Evolutionary conservation across 1,140 invertebrate genomes (phyloP), one percentile per base, ranked within the genome.

Genomic region (Harlomillsia oculata): DNA sequence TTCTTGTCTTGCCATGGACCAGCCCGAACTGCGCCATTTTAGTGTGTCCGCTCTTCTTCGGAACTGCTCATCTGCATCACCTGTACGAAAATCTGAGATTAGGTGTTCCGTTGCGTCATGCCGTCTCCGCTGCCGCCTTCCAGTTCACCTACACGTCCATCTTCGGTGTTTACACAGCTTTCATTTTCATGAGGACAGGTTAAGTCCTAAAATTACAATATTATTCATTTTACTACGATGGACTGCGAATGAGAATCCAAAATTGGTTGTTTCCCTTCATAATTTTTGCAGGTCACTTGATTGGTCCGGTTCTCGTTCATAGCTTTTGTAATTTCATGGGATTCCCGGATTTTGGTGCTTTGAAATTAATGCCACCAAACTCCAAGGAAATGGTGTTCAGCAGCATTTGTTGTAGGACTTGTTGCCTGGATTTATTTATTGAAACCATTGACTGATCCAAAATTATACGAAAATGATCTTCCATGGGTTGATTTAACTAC

Each of bases 301-400:
- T 83, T 16, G 87, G 90, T 9, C 85, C 89, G n/a, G 81, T 95
- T 60, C 69, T 90, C 11, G 89, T 82, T 5, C 93, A 96, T 71
- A 84, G 88, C 2, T 94, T 96, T 71, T 97, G 92, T 71, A 96
- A 97, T 74, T 85, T 90, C 69, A 95, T 97, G 87, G 93, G 92
- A 23, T 85, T 96, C 66, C 92, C 92, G 0, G 87, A 94, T 69
- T 77, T 96, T 59, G 75, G 76, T 3, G 88, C 91, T 69, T 75
- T 95, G 3, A 69, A 78, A 37, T 77, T 79, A 20, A 84, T 84
- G 66, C 76, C 80, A 50, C 73, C 79, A 25, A n/a, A n/a, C n/a
- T 75, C 78, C 5, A 64, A 77, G 18, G 79, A 86, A n/a, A n/a
- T n/a, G n/a, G n/a, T n/a, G n/a, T n/a, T n/a, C n/a, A n/a, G 71